Evolutionary conservation across 2,797 vertebrate species (phyloP).

Genomic region (Vultur gryphus): DNA sequence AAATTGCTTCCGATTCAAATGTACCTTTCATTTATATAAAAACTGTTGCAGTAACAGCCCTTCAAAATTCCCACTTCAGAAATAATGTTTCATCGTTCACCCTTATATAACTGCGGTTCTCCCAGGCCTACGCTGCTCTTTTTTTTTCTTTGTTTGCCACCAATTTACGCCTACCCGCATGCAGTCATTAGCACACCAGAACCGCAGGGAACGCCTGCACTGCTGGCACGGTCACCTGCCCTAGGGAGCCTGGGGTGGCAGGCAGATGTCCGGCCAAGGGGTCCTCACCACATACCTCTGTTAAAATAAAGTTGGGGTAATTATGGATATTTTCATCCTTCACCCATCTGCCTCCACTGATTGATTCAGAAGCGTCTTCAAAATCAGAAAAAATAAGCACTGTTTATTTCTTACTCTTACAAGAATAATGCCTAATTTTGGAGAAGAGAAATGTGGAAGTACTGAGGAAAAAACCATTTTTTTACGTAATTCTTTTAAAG

Average conservation of each 20-base stretch:
- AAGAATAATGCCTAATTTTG: background rate
- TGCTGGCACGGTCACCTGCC: background rate
- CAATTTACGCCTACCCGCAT: background rate
- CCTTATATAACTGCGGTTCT: background rate
- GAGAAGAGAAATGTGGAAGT: background rate
- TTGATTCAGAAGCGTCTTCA: background rate
- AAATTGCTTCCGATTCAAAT: constrained; percentile 33
- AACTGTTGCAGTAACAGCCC: background rate
- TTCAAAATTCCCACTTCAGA: constrained; percentile 29
- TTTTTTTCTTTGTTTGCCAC: background rate
- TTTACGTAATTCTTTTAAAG: background rate
- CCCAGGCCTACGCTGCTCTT: background rate
- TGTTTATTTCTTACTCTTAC: background rate
- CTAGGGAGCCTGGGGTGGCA: rapidly evolving
- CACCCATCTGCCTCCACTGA: background rate
- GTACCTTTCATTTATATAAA: constrained; percentile 7
- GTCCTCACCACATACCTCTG: background rate
- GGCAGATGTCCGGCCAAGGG: background rate
- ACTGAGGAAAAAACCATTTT: background rate
- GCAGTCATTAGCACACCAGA: background rate
- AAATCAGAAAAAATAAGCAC: background rate
- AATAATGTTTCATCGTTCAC: background rate
- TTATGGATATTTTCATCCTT: background rate
- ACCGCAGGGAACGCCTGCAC: rapidly evolving
- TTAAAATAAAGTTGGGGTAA: background rate